These are phyloP conservation scores for Cotesia chilonis DNA, from an alignment of 1,140 invertebrate species.

Conservation along the genomic window DNA sequence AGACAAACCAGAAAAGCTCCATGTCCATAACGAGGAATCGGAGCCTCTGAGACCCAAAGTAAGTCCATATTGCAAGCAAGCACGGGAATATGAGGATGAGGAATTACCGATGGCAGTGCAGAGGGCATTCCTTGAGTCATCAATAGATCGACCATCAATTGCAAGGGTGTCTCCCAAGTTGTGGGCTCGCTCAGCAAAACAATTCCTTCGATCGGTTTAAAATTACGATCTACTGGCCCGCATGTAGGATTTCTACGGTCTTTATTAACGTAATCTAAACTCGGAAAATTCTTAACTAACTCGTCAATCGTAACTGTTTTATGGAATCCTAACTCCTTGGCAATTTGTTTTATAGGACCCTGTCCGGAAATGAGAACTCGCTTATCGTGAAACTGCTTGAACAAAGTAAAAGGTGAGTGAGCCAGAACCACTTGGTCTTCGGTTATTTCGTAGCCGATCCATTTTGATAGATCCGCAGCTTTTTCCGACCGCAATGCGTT, in stretches of 20 bases:
- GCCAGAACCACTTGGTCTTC: conserved; percentile 78
- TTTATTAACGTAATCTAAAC: conserved; percentile 77
- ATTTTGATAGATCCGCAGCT: conserved; percentile 71
- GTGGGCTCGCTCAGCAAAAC: conserved; percentile 73
- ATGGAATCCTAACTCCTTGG: conserved; percentile 73
- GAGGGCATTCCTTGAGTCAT: conserved; percentile 71
- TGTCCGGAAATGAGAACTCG: conserved; percentile 77
- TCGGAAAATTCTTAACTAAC: conserved; percentile 71
- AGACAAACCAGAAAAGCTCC: conserved; percentile 75
- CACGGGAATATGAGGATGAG: conserved; percentile 73
- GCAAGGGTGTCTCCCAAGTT: conserved; percentile 72
- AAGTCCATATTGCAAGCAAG: conserved; percentile 77
- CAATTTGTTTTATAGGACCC: conserved; percentile 73
- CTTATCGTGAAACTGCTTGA: conserved; percentile 73
- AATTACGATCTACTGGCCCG: conserved; percentile 67
- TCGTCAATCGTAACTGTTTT: conserved; percentile 73
- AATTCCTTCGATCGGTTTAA: conserved; percentile 68
- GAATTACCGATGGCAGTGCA: conserved; percentile 56
- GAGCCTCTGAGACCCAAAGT: conserved; percentile 75
- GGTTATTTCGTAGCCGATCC: conserved; percentile 71
- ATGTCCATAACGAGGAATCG: conserved; percentile 73
- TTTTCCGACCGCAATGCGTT: conserved; percentile 70
- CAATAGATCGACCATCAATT: conserved; percentile 75
- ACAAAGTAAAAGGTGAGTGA: conserved; percentile 75
- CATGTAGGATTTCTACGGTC: conserved; percentile 66